A percentile compares a stretch with the other conserved stretches of the same genome.
phyloP scores from a whole-genome alignment of 2,113 vertebrate genomes.

The Chrysochloris asiatica region DNA sequence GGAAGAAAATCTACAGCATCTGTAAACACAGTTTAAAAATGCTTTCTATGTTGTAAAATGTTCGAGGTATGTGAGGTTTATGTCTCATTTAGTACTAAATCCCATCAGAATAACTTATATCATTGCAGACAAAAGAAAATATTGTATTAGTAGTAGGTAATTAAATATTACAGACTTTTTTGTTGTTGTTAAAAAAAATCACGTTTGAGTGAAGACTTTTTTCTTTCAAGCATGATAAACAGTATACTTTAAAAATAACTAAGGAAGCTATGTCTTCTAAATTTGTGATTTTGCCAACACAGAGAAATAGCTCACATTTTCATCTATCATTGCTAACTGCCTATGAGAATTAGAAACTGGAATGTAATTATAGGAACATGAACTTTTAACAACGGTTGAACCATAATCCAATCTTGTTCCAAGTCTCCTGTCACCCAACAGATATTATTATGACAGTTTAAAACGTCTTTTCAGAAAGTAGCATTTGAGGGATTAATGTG shows the following conservation, averaged over 20 bases:
- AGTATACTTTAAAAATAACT: constrained; percentile 82
- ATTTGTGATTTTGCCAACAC: constrained; percentile 81
- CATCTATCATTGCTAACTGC: constrained; percentile 72
- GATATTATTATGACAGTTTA: constrained; percentile 61
- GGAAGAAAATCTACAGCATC: background rate
- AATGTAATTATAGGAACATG: constrained; percentile 74
- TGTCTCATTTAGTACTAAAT: constrained; percentile 61
- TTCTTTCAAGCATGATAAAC: constrained; percentile 69
- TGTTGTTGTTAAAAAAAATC: constrained; percentile 63
- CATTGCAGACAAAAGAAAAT: constrained; percentile 52
- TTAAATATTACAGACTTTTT: constrained; percentile 39
- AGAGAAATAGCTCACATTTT: constrained; percentile 83
- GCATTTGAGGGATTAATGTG: constrained; percentile 55
- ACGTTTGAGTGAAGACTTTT: constrained; percentile 44
- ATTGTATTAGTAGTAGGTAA: constrained; percentile 59
- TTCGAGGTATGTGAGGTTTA: background rate
- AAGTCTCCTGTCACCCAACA: constrained; percentile 68
- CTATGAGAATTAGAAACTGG: constrained; percentile 78
- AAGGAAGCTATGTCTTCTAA: constrained; percentile 82
- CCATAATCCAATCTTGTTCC: constrained; percentile 58
- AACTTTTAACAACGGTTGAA: constrained; percentile 77
- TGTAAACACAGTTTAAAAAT: background rate
- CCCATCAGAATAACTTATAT: constrained; percentile 62
- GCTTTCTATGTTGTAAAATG: background rate
- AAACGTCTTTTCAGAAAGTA: constrained; percentile 74